Base-by-base conservation (phyloP, 2,888 invertebrate species). In the Malthinus seriepunctatus region DNA sequence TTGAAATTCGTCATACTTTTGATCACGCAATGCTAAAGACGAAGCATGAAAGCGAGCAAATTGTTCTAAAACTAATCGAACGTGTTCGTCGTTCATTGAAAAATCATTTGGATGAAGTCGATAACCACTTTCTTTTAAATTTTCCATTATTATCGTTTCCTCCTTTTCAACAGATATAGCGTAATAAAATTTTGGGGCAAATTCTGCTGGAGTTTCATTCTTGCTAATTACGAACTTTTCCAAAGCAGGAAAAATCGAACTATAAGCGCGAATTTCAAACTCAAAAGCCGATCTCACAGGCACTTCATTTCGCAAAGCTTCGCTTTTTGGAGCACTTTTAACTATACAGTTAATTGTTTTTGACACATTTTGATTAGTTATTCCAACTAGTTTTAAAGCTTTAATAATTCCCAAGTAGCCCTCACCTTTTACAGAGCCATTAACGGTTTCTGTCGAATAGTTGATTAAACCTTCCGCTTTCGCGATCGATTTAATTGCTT, bases 131-230 rank as follows among this genome's bases (percentile, higher is more conserved):
- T 51, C 15, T n/a, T 32, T 44, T 9, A 51, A 33, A 23, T 51
- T 34, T 51, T 51, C 44, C 7, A 44, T 8, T 23, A 51, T 33
- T 9, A 51, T 2, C 2, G 32, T 32, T 44, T 51, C 51, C 6
- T 51, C 31, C 6, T 12, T 45, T 8, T 42, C 31, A 8, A 35
- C 31, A n/a, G 44, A 37, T 32, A 60, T 68, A 0, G 67, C 61
- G 32, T 64, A 60, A 55, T 69, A 72, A 55, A 68, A 70, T 55
- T 66, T 67, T 1, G 72, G 48, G 3, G 64, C 59, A 33, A 63
- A 63, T n/a, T 45, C 33, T 35, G 70, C 67, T 1, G 48, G 35
- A 12, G 61, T 46, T 3, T 68, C 15, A 0, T 47, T 34, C 32
- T 59, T 60, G 34, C 33, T 12, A 14, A 23, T 23, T 32, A 54